These are phyloP conservation scores for Strix uralensis DNA, from an alignment of 2,113 vertebrate species.

Conservation along the genomic window DNA sequence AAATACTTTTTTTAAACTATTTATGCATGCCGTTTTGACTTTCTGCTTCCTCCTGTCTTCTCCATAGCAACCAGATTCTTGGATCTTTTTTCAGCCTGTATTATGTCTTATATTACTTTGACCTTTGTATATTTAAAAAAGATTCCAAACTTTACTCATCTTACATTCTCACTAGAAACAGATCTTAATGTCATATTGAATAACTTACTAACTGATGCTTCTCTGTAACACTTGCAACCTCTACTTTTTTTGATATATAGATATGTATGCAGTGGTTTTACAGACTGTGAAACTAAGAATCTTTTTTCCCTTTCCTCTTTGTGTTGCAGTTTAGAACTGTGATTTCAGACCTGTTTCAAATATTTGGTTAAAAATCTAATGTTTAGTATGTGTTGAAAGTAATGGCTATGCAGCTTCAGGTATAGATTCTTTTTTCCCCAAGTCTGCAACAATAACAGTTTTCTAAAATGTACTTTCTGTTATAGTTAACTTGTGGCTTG, in stretches of 20 bases:
- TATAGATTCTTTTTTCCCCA: background rate
- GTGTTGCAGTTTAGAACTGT: background rate
- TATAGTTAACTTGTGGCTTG: background rate
- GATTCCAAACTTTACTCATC: background rate
- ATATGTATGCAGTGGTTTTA: background rate
- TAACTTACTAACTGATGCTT: background rate
- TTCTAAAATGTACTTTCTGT: background rate
- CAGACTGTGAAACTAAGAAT: background rate
- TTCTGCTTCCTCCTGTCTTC: slow-evolving; percentile 29
- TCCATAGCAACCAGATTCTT: slow-evolving; percentile 58
- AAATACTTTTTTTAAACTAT: background rate
- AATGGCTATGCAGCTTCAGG: background rate
- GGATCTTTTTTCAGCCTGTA: slow-evolving; percentile 4
- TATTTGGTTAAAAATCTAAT: background rate
- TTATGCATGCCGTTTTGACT: slow-evolving; percentile 33
- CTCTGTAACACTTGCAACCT: background rate
- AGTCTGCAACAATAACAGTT: background rate
- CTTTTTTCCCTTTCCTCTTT: background rate
- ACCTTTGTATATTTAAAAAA: background rate
- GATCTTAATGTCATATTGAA: background rate
- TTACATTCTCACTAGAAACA: background rate
- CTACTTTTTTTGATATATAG: background rate
- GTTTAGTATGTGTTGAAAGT: background rate
- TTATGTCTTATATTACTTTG: background rate
- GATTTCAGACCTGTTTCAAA: background rate